Conservation (phyloP, 2,797 vertebrate species). For the Bradypodion pumilum region DNA sequence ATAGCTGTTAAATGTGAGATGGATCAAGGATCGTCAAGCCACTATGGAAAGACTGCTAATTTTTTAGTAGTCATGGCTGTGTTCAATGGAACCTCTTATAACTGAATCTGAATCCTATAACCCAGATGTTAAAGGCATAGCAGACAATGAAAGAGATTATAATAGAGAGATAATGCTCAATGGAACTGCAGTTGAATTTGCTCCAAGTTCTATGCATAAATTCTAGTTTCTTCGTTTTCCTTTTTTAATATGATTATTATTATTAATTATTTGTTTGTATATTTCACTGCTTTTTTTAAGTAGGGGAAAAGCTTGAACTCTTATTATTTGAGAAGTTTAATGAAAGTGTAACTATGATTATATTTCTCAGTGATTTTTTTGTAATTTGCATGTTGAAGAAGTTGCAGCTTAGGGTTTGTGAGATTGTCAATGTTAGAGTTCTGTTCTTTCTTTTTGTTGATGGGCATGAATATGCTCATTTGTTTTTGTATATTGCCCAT, state of each 20-base stretch:
- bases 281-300: slow-evolving; percentile 77
- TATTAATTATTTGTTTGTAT: slow-evolving; percentile 78
- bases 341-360: slow-evolving; percentile 74
- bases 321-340: slow-evolving; percentile 73
- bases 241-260: slow-evolving; percentile 69
- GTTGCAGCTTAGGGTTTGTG: slow-evolving; percentile 99
- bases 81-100: slow-evolving; percentile 21
- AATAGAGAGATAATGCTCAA: slow-evolving; percentile 64
- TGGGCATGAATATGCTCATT: slow-evolving; percentile 99
- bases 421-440: slow-evolving; percentile 99
- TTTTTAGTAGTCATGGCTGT: slow-evolving; percentile 16
- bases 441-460: slow-evolving; percentile 95
- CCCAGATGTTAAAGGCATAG: slow-evolving; percentile 8
- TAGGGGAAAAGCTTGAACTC: slow-evolving; percentile 74
- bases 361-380: slow-evolving; percentile 73
- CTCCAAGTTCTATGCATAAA: slow-evolving; percentile 83
- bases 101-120: slow-evolving; percentile 37
- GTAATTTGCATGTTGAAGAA: slow-evolving; percentile 96
- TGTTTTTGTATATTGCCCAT: slow-evolving; percentile 99
- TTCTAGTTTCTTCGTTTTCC: slow-evolving; percentile 76
- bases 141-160: slow-evolving; percentile 35
- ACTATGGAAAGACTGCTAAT: not conserved
- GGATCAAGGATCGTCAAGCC: slow-evolving; percentile 27
- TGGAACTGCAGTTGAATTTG: slow-evolving; percentile 84
- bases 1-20: slow-evolving; percentile 21